These are phyloP conservation scores for Antheraea assamensis DNA, from an alignment of 2,888 invertebrate genomes.

Conservation along the genomic window DNA sequence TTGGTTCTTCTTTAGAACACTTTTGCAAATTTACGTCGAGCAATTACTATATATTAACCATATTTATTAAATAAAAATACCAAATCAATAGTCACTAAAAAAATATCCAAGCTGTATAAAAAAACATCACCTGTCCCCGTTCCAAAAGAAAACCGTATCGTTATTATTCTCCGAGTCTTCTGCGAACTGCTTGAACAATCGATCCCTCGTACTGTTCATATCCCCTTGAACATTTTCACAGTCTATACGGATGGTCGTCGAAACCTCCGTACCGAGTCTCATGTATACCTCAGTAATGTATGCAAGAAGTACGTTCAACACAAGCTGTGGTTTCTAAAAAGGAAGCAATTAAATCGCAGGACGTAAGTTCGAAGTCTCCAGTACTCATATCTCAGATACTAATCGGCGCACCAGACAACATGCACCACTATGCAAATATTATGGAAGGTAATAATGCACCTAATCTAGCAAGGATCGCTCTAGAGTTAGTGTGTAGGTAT, in stretches of 20 bases:
- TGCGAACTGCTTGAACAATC: conserved; percentile 48
- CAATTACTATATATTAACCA: no score
- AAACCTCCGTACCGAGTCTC: conserved; percentile 50
- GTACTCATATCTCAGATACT: no score
- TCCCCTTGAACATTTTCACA: conserved; percentile 47
- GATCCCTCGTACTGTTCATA: conserved; percentile 53
- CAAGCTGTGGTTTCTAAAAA: conserved; percentile 41
- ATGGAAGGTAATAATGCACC: no score
- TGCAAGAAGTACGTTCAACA: conserved; percentile 51
- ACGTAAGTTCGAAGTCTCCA: no score
- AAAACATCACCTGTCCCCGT: conserved; percentile 52
- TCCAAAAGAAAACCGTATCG: conserved; percentile 67
- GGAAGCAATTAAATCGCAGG: not conserved
- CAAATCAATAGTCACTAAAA: not conserved
- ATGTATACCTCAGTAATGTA: conserved; percentile 51
- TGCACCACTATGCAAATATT: no score
- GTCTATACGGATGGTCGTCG: conserved; percentile 36
- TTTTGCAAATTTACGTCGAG: no score
- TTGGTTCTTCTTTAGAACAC: no score
- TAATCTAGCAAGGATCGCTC: no score
- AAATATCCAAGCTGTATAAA: not conserved
- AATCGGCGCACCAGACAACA: no score
- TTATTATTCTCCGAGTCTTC: conserved; percentile 58
- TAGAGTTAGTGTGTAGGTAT: no score
- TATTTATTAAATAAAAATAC: no score